phyloP scores from a whole-genome alignment of 2,797 vertebrate species.

The Ctenochaetus hawaiiensis region DNA sequence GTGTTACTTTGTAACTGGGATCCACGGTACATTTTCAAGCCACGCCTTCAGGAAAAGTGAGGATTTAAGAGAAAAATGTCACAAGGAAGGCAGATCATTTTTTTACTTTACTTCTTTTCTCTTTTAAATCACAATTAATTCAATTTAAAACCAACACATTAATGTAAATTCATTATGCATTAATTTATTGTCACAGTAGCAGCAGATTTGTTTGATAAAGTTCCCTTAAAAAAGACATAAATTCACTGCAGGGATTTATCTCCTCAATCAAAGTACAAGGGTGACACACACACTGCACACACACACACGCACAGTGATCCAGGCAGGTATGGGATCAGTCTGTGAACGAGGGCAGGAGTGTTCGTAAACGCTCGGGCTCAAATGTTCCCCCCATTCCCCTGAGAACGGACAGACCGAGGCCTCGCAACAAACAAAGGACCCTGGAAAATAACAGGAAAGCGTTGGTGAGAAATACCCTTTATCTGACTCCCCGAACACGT shows the following conservation, averaged over 20 bases:
- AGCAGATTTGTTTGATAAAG: background rate
- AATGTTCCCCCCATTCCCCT: slow-evolving; percentile 90
- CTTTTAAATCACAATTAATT: background rate
- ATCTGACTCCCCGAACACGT: slow-evolving; percentile 98
- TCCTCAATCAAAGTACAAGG: slow-evolving; percentile 48
- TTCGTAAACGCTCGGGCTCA: slow-evolving; percentile 60
- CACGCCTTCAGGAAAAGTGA: background rate
- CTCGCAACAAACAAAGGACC: slow-evolving; percentile 97
- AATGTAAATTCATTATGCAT: background rate
- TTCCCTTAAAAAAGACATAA: background rate
- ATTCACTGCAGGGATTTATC: slow-evolving; percentile 9
- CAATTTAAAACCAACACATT: background rate
- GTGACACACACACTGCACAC: slow-evolving; percentile 28
- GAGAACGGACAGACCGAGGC: slow-evolving; percentile 91
- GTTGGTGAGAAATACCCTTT: slow-evolving; percentile 99
- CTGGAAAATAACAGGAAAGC: slow-evolving; percentile 98
- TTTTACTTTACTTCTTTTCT: background rate
- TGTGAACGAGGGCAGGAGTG: slow-evolving; percentile 43
- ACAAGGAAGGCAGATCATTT: no score
- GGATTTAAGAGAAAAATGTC: no score
- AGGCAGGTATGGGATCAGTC: slow-evolving; percentile 62
- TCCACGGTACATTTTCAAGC: background rate
- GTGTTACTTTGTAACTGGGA: background rate
- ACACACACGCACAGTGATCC: slow-evolving; percentile 21
- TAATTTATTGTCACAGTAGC: no score